Evolutionary conservation across 92 coral and sea anemone species (phyloP).

Genomic region (Heliopora coerulea): DNA sequence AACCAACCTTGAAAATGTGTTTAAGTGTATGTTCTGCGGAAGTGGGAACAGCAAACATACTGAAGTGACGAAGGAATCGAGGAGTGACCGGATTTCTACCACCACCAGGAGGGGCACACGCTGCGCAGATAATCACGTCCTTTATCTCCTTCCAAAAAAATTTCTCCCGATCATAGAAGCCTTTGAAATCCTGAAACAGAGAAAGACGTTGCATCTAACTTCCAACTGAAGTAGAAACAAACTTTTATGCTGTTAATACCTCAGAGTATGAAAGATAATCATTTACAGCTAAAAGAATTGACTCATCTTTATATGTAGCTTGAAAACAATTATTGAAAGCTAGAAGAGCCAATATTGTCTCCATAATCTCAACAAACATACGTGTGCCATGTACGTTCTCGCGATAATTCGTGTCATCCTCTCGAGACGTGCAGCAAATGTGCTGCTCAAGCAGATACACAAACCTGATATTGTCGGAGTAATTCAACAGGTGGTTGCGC

Average conservation of each 20-base stretch:
- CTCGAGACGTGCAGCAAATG: too few species aligned
- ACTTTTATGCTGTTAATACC: too few species aligned
- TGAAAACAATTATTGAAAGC: too few species aligned
- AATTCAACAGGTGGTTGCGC: slow-evolving; percentile 97
- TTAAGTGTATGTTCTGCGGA: slow-evolving; percentile 93
- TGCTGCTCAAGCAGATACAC: not conserved
- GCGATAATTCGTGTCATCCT: too few species aligned
- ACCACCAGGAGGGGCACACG: slow-evolving; percentile 99
- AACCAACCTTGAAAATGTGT: slow-evolving; percentile 99
- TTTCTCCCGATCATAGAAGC: slow-evolving; percentile 93
- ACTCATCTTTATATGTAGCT: too few species aligned
- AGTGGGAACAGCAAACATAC: slow-evolving; percentile 95
- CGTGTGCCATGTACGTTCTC: too few species aligned
- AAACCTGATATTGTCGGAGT: slow-evolving; percentile 86
- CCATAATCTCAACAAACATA: too few species aligned
- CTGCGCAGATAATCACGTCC: slow-evolving; percentile 99
- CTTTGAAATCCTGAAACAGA: slow-evolving; percentile 74
- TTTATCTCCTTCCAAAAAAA: slow-evolving; percentile 98
- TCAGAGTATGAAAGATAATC: too few species aligned
- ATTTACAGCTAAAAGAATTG: too few species aligned
- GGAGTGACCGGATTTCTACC: slow-evolving; percentile 99
- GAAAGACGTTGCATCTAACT: too few species aligned
- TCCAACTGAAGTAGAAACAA: too few species aligned
- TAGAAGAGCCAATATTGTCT: too few species aligned
- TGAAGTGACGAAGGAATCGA: slow-evolving; percentile 92